A percentile compares a stretch with the other conserved stretches of the same genome.
Conservation (phyloP, 2,888 invertebrate species). For the Crocallis elinguaria region DNA sequence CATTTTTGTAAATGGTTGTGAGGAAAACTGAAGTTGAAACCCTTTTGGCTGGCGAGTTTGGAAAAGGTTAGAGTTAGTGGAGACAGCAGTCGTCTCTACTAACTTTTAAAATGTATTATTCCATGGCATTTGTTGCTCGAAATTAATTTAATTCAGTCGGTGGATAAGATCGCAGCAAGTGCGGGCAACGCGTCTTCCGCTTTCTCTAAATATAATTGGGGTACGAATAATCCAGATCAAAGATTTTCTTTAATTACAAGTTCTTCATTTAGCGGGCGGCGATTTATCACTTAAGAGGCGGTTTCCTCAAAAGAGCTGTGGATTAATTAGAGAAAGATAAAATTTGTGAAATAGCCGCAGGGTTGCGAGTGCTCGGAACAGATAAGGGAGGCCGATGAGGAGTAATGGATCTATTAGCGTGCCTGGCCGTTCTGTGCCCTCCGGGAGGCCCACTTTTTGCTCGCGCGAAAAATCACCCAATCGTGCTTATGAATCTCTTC, state of each 20-base stretch:
- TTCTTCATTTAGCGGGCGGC: slow-evolving; percentile 65
- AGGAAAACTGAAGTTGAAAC: slow-evolving; percentile 10
- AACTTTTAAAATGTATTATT: slow-evolving; percentile 31
- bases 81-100: slow-evolving; percentile 8
- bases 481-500: slow-evolving; percentile 59
- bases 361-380: slow-evolving; percentile 69
- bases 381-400: slow-evolving; percentile 72
- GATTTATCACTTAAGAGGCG: slow-evolving; percentile 76
- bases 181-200: slow-evolving; percentile 37
- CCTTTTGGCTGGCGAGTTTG: slow-evolving; percentile 8
- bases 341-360: slow-evolving; percentile 75
- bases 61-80: slow-evolving; percentile 7
- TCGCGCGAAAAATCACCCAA: slow-evolving; percentile 61
- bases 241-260: slow-evolving; percentile 74
- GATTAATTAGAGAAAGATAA: slow-evolving; percentile 81
- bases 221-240: slow-evolving; percentile 68
- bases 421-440: slow-evolving; percentile 49
- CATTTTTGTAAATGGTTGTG: slow-evolving; percentile 8
- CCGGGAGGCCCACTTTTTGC: slow-evolving; percentile 53
- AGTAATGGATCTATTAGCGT: slow-evolving; percentile 74
- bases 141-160: slow-evolving; percentile 41
- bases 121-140: slow-evolving; percentile 37
- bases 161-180: slow-evolving; percentile 38
- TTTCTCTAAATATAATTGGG: slow-evolving; percentile 48
- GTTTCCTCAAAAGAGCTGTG: slow-evolving; percentile 72